Conservation (phyloP, 1,140 invertebrate species). For the Cotesia vestalis region DNA sequence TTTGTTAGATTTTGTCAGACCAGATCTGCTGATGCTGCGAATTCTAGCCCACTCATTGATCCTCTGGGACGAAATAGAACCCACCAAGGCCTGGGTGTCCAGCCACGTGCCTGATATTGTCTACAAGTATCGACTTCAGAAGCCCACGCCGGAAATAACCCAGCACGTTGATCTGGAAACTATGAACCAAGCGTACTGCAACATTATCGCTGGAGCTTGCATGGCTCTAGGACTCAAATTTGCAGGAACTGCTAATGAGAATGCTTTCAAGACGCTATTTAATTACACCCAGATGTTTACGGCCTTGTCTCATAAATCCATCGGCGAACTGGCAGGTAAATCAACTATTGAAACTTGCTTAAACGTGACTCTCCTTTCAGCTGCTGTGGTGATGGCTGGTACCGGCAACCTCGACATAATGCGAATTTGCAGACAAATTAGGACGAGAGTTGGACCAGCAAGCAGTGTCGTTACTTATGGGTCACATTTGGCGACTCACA, state of each 20-base stretch:
- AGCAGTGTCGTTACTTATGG: constrained; percentile 84
- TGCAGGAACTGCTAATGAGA: constrained; percentile 88
- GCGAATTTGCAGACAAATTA: constrained; percentile 83
- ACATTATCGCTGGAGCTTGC: constrained; percentile 93
- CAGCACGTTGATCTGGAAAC: constrained; percentile 89
- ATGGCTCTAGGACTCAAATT: constrained; percentile 93
- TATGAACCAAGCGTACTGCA: constrained; percentile 97
- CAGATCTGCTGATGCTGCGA: constrained; percentile 90
- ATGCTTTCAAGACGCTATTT: constrained; percentile 81
- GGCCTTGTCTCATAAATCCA: constrained; percentile 71
- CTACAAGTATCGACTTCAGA: constrained; percentile 74
- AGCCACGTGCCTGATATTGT: constrained; percentile 82
- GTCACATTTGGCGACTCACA: constrained; percentile 92
- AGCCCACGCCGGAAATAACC: constrained; percentile 71
- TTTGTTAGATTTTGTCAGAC: constrained; percentile 90
- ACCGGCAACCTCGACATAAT: constrained; percentile 80
- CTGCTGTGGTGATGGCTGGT: constrained; percentile 92
- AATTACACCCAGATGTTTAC: constrained; percentile 76
- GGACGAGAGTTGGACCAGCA: constrained; percentile 74
- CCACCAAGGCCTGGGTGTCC: constrained; percentile 86
- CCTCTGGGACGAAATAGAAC: constrained; percentile 85
- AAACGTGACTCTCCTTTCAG: constrained; percentile 81
- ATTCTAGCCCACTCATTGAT: constrained; percentile 82
- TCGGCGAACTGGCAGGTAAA: constrained; percentile 88
- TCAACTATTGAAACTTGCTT: constrained; percentile 90